These are phyloP conservation scores for Priocnemis perturbator DNA, from an alignment of 2,888 invertebrate genomes.

Conservation along the genomic window DNA sequence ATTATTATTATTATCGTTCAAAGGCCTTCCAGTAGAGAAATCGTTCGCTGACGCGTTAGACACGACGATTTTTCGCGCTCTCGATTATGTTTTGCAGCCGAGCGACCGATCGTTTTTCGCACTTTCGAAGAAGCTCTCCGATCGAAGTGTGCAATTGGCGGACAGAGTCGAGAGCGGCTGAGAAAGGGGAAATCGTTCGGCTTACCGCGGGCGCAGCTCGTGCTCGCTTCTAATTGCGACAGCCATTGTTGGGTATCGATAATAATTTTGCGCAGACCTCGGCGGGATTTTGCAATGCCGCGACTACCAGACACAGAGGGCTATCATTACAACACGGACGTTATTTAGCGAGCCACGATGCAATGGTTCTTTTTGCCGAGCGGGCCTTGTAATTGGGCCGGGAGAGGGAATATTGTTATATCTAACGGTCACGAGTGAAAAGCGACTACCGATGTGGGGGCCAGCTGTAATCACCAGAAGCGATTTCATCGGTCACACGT, in stretches of 20 bases:
- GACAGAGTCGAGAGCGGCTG: slow-evolving; percentile 19
- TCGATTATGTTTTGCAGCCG: background rate
- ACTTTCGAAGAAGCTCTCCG: background rate
- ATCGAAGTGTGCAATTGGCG: background rate
- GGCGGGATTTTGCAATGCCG: slow-evolving; percentile 44
- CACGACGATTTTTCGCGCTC: slow-evolving; percentile 2
- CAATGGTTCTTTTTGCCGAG: slow-evolving; percentile 29
- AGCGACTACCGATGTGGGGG: too few species aligned
- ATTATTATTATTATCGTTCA: too few species aligned
- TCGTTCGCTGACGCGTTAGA: background rate
- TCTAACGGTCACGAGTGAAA: too few species aligned
- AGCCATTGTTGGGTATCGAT: slow-evolving; percentile 48
- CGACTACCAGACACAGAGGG: slow-evolving; percentile 20
- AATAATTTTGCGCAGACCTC: slow-evolving; percentile 44
- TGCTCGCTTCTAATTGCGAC: slow-evolving; percentile 44
- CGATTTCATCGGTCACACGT: too few species aligned
- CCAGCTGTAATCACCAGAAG: too few species aligned
- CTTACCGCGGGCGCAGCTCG: slow-evolving; percentile 9
- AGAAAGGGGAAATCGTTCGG: slow-evolving; percentile 29
- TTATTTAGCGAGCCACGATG: slow-evolving; percentile 44
- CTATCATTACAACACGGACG: slow-evolving; percentile 47
- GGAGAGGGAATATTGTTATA: slow-evolving; percentile 14
- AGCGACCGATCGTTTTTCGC: background rate
- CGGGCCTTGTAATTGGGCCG: slow-evolving; percentile 30
- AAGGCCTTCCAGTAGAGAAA: background rate